Conservation (phyloP, 1,140 invertebrate species). For the Laupala kohalensis region DNA sequence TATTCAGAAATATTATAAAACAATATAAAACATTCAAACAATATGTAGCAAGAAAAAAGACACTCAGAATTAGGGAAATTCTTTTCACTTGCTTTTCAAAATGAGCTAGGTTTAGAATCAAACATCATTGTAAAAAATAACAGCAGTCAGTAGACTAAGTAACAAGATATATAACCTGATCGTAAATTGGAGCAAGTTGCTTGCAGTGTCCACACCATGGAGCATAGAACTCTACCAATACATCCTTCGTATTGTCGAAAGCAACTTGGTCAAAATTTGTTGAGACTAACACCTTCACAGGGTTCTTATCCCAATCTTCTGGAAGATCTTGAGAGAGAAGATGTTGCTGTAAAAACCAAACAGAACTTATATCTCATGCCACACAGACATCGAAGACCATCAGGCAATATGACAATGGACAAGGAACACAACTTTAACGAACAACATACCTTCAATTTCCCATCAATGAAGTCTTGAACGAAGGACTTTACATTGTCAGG, state of each 20-base stretch:
- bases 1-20: neutral
- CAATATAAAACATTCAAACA: too few species aligned
- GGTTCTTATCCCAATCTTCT: constrained; percentile 91
- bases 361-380: neutral
- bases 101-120: too few species aligned
- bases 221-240: constrained; percentile 97
- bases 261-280: constrained; percentile 94
- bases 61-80: too few species aligned
- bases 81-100: too few species aligned
- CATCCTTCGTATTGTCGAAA: constrained; percentile 76
- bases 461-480: constrained; percentile 75
- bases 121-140: neutral
- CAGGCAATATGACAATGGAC: too few species aligned
- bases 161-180: constrained; percentile 30
- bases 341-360: constrained; percentile 48
- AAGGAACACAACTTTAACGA: too few species aligned
- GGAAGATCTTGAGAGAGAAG: constrained; percentile 87
- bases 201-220: constrained; percentile 98
- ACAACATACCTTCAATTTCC: constrained; percentile 62
- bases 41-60: too few species aligned
- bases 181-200: constrained; percentile 90
- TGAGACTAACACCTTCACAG: constrained; percentile 88
- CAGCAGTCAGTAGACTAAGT: too few species aligned
- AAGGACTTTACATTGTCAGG: constrained; percentile 70
- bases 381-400: too few species aligned